Conservation (phyloP, 2,113 vertebrate species). For the Clarias magur region DNA sequence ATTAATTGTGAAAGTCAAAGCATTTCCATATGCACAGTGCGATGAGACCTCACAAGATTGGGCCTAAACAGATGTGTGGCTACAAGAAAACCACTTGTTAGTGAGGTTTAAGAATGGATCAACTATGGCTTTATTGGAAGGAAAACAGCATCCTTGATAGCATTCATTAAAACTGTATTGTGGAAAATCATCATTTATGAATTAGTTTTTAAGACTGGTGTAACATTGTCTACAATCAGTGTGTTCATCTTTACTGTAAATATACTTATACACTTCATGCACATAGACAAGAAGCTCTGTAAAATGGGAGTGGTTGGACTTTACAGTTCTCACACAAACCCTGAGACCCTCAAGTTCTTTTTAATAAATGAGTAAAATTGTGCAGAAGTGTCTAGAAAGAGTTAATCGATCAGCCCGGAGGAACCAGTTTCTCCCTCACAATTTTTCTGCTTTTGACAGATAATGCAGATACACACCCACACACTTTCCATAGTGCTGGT, state of each 20-base stretch:
- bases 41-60: no score
- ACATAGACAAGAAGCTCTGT: neutral
- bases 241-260: neutral
- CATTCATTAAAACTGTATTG: neutral
- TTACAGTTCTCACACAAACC: neutral
- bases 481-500: slow-evolving; percentile 57
- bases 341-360: neutral
- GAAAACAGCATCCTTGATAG: neutral
- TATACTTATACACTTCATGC: neutral
- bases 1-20: no score
- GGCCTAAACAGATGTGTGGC: no score
- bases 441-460: slow-evolving; percentile 54
- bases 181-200: neutral
- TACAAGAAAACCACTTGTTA: no score
- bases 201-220: neutral
- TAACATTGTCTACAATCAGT: neutral
- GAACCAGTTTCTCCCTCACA: slow-evolving; percentile 23
- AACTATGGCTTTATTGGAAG: neutral
- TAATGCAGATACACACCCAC: slow-evolving; percentile 56
- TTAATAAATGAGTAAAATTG: neutral
- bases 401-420: slow-evolving; percentile 42
- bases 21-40: no score
- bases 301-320: neutral
- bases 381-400: slow-evolving; percentile 26
- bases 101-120: no score